Conservation (phyloP, 2,797 vertebrate species). For the Denticeps clupeoides region DNA sequence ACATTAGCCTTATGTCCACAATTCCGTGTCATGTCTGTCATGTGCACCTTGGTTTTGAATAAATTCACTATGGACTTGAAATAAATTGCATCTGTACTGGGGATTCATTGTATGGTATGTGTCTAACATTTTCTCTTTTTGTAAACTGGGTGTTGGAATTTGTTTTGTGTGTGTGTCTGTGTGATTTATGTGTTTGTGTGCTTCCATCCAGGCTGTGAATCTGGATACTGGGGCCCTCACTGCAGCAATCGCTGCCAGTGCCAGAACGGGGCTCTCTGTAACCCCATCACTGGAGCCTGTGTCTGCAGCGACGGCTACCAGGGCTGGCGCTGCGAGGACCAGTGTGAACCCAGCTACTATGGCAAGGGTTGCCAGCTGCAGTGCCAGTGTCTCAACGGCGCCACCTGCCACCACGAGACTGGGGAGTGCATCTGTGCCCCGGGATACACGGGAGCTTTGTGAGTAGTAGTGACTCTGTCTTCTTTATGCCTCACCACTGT, state of each 20-base stretch:
- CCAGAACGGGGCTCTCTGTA: conserved; percentile 92
- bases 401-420: conserved; percentile 84
- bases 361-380: conserved; percentile 88
- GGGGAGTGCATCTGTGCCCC: conserved; percentile 92
- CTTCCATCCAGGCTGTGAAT: conserved; percentile 79
- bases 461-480: conserved; percentile 50
- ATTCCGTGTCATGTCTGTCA: too few relatives aligned
- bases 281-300: conserved; percentile 97
- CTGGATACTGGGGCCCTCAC: conserved; percentile 94
- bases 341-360: conserved; percentile 77
- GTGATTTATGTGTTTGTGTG: conserved; percentile 5
- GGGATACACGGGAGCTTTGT: conserved; percentile 91
- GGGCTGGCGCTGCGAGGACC: conserved; percentile 96
- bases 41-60: too few relatives aligned
- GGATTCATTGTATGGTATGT: too few relatives aligned
- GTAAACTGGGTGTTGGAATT: neutral
- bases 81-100: too few relatives aligned
- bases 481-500: too few relatives aligned
- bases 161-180: neutral
- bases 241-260: conserved; percentile 98
- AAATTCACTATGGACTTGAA: too few relatives aligned
- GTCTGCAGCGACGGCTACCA: conserved; percentile 89
- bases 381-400: conserved; percentile 90
- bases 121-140: too few relatives aligned
- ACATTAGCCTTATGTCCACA: too few relatives aligned